phyloP scores from a whole-genome alignment of 2,888 invertebrate species.

The Nomada fabriciana region DNA sequence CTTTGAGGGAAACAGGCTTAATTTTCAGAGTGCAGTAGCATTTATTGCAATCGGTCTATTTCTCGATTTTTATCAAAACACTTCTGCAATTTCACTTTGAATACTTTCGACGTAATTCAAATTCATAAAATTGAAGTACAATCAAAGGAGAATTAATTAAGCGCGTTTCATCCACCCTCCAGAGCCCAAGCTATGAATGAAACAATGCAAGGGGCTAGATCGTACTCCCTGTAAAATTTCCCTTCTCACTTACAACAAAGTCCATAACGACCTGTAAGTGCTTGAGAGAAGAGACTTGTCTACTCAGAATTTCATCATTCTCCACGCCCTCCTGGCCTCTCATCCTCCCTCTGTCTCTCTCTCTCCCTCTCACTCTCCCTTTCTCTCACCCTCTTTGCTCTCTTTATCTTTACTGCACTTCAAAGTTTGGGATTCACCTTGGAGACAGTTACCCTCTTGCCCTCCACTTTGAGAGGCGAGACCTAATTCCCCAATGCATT shows the following conservation, averaged over 20 bases:
- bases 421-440: slow-evolving; percentile 60
- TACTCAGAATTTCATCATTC: slow-evolving; percentile 67
- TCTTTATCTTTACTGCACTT: slow-evolving; percentile 42
- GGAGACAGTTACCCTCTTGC: slow-evolving; percentile 63
- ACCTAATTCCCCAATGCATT: slow-evolving; percentile 57
- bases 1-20: slow-evolving; percentile 41
- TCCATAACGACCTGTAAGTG: slow-evolving; percentile 57
- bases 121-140: neutral
- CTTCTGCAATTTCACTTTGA: neutral
- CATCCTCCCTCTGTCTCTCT: slow-evolving; percentile 26
- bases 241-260: slow-evolving; percentile 37
- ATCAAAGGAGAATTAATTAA: slow-evolving; percentile 27
- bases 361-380: slow-evolving; percentile 18
- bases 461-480: slow-evolving; percentile 57
- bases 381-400: neutral
- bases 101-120: neutral
- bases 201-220: slow-evolving; percentile 35
- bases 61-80: neutral
- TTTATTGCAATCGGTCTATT: slow-evolving; percentile 12
- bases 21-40: slow-evolving; percentile 36
- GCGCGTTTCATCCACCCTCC: neutral
- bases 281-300: slow-evolving; percentile 61
- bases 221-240: slow-evolving; percentile 39
- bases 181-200: slow-evolving; percentile 33
- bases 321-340: slow-evolving; percentile 51